Percentiles rank a stretch among this genome's conserved stretches.
Evolutionary conservation across 2,888 invertebrate genomes (phyloP).

Genomic region (Odontocolon sp.): DNA sequence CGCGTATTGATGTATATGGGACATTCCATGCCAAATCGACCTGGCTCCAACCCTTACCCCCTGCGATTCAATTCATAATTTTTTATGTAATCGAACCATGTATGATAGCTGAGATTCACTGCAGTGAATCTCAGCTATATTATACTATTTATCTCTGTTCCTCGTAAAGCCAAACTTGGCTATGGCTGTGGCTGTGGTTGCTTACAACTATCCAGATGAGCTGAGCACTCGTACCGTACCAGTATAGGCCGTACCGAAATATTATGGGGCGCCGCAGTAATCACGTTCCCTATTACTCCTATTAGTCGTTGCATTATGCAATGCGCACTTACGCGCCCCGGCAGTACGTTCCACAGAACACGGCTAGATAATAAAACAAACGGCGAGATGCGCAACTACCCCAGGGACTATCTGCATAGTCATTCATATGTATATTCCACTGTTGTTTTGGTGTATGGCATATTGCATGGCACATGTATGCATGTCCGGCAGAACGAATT

Average conservation of each 20-base stretch:
- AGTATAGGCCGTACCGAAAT: slow-evolving; percentile 58
- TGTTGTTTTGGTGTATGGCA: slow-evolving; percentile 35
- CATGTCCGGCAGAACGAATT: background rate
- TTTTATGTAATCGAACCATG: too few relatives aligned
- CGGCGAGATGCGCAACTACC: slow-evolving; percentile 27
- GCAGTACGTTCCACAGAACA: slow-evolving; percentile 48
- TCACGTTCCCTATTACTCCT: slow-evolving; percentile 71
- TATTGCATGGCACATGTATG: too few relatives aligned
- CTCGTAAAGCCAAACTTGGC: slow-evolving; percentile 16
- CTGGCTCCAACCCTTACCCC: too few relatives aligned
- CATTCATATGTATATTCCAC: slow-evolving; percentile 67
- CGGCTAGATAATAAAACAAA: slow-evolving; percentile 71
- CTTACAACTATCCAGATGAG: slow-evolving; percentile 17
- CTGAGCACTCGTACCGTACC: background rate
- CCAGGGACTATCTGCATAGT: slow-evolving; percentile 62
- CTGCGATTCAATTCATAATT: too few relatives aligned
- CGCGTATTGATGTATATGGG: too few relatives aligned
- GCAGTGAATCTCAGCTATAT: background rate
- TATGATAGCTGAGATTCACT: background rate
- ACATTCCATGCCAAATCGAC: too few relatives aligned
- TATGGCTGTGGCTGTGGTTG: background rate
- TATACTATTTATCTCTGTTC: background rate
- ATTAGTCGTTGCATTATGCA: slow-evolving; percentile 72
- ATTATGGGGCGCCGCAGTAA: slow-evolving; percentile 67
- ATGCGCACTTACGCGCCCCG: slow-evolving; percentile 64